Conservation (phyloP, 2,888 invertebrate genomes). For the Ctena decussata region DNA sequence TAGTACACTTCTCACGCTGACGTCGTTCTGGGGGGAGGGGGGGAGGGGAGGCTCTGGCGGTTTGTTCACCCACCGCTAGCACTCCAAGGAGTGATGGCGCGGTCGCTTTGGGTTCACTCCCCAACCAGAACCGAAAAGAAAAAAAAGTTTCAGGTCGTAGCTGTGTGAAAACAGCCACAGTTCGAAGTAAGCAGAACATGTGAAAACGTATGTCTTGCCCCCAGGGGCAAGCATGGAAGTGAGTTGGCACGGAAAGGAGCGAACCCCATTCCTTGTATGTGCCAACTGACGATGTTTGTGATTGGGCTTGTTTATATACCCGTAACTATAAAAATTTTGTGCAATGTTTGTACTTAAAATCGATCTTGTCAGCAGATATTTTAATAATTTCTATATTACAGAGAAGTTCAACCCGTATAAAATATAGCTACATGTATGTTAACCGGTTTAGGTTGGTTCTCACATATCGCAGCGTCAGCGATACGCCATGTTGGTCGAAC, state of each 20-base stretch:
- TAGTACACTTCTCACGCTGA: not conserved
- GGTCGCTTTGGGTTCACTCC: not conserved
- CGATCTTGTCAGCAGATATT: too few species aligned
- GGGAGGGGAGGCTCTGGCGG: conserved; percentile 6
- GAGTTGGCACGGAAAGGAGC: not conserved
- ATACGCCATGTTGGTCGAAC: too few species aligned
- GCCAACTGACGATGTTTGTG: not conserved
- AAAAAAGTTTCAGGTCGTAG: conserved; percentile 1
- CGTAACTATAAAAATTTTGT: too few species aligned
- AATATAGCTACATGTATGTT: too few species aligned
- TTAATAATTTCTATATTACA: too few species aligned
- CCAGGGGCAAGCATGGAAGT: not conserved
- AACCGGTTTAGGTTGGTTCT: too few species aligned
- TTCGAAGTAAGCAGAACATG: not conserved
- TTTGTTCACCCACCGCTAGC: conserved; percentile 8
- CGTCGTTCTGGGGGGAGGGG: not conserved
- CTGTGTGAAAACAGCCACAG: conserved; percentile 1
- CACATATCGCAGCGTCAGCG: too few species aligned
- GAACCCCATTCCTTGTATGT: not conserved
- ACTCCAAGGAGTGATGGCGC: conserved; percentile 3
- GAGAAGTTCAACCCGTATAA: too few species aligned
- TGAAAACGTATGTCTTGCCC: not conserved
- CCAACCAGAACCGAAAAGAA: conserved; percentile 4
- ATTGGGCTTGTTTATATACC: not conserved
- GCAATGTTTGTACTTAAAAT: too few species aligned